Evolutionary conservation across 2,113 vertebrate species (phyloP), one percentile per base, ranked within the genome.

Genomic region (Lontra canadensis): DNA sequence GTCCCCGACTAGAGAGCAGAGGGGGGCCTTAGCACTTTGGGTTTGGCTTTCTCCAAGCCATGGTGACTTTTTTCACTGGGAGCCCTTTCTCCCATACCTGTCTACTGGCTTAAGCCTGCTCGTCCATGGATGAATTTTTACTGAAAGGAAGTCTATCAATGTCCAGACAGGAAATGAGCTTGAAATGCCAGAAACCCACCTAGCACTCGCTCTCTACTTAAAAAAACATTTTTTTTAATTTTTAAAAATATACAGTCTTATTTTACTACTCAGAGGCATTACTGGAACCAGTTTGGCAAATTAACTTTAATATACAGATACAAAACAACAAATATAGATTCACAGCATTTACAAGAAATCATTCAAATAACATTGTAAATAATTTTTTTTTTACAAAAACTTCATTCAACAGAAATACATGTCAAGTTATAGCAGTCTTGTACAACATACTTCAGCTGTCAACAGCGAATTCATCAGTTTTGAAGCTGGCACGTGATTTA

Each of bases 221-320:
- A 21, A 69, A n/a, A 55, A 55, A 52, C n/a, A n/a, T n/a, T 44
- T 44, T 44, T 44, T 10, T 10, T 10, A 44, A 44, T 42, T 42
- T 44, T 44, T 6, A 18, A 52, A 52, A 18, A 52, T 69, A n/a
- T 10, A n/a, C 21, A n/a, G 34, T 25, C 67, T 84, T 69, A 73
- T n/a, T 42, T 69, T 34, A 90, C 52, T 80, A 88, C 11, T 42
- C 34, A 92, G 80, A 94, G 44, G 44, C 47, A 97, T 29, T 65
- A 59, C 49, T 52, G 84, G 47, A 90, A 94, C 47, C 42, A 61
- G 59, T 63, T 94, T 98, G 97, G 97, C 98, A 98, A 97, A 96
- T 98, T 97, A 98, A 98, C 97, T 98, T 98, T 98, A 99, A 98
- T 97, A 98, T 94, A 92, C 96, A 98, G 91, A 98, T 98, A 97